Evolutionary conservation across 2,888 invertebrate species (phyloP).

Genomic region (Idaea dimidiata): DNA sequence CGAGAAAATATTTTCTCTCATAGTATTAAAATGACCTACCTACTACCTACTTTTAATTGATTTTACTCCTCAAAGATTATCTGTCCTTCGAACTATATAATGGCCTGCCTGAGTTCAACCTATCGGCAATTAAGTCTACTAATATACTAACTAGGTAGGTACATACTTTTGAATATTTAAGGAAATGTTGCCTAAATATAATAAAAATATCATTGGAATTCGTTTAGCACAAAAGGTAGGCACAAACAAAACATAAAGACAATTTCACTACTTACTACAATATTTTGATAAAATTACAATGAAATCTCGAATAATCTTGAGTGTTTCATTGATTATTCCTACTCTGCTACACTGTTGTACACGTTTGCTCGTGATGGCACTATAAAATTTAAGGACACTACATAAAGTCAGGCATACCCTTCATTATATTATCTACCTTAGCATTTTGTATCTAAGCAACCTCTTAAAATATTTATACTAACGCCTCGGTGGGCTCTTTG

Average conservation of each 20-base stretch:
- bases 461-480: conserved; percentile 4
- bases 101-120: too few relatives aligned
- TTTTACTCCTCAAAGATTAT: too few relatives aligned
- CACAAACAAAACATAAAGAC: background rate
- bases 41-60: too few relatives aligned
- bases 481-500: background rate
- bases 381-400: conserved; percentile 55
- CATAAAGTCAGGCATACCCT: conserved; percentile 26
- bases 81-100: too few relatives aligned
- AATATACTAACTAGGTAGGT: too few relatives aligned
- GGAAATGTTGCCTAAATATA: background rate
- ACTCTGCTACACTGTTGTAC: conserved; percentile 34
- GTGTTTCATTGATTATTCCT: conserved; percentile 33
- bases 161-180: too few relatives aligned
- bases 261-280: background rate
- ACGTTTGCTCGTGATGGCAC: conserved; percentile 58
- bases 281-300: conserved; percentile 22
- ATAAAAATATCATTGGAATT: background rate
- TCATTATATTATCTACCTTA: conserved; percentile 17
- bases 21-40: background rate
- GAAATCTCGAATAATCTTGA: conserved; percentile 21
- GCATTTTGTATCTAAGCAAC: conserved; percentile 13
- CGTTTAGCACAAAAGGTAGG: background rate
- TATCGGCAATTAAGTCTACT: too few relatives aligned
- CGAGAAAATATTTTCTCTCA: background rate